These are phyloP conservation scores for Colostygia pectinataria DNA, from an alignment of 2,888 invertebrate species.

Conservation along the genomic window DNA sequence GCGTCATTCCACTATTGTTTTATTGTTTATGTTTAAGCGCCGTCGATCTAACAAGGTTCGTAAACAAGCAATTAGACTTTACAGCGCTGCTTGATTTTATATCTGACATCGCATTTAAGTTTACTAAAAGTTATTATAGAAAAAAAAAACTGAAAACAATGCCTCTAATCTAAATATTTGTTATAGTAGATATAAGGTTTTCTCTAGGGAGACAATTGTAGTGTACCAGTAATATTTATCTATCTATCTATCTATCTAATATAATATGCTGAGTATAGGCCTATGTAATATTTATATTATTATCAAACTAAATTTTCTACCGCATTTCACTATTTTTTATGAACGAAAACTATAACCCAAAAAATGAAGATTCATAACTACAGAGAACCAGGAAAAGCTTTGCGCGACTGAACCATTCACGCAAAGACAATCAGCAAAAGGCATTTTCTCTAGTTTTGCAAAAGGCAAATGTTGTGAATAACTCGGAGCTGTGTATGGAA, in stretches of 20 bases:
- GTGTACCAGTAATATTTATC: too few relatives aligned
- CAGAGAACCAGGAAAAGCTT: conserved; percentile 1
- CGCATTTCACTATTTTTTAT: too few relatives aligned
- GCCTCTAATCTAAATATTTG: too few relatives aligned
- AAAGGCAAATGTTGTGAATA: conserved; percentile 62
- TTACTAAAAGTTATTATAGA: neutral
- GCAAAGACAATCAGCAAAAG: conserved; percentile 23
- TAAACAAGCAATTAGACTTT: conserved; percentile 29
- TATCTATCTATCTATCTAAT: too few relatives aligned
- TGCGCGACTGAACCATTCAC: conserved; percentile 2
- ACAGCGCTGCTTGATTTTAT: neutral
- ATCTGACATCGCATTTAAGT: neutral
- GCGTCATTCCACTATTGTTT: conserved; percentile 47
- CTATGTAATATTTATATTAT: too few relatives aligned
- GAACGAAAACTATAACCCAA: too few relatives aligned
- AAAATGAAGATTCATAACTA: neutral
- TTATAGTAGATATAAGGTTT: too few relatives aligned
- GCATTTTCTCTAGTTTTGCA: conserved; percentile 38
- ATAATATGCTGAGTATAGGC: too few relatives aligned
- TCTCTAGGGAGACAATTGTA: too few relatives aligned
- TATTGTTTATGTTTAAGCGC: conserved; percentile 33
- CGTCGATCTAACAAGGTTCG: conserved; percentile 27
- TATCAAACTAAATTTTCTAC: too few relatives aligned
- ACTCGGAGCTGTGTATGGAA: conserved; percentile 61
- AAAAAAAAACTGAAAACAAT: too few relatives aligned